phyloP scores from a whole-genome alignment of 2,797 vertebrate genomes.

The Leptatherina wallacei region DNA sequence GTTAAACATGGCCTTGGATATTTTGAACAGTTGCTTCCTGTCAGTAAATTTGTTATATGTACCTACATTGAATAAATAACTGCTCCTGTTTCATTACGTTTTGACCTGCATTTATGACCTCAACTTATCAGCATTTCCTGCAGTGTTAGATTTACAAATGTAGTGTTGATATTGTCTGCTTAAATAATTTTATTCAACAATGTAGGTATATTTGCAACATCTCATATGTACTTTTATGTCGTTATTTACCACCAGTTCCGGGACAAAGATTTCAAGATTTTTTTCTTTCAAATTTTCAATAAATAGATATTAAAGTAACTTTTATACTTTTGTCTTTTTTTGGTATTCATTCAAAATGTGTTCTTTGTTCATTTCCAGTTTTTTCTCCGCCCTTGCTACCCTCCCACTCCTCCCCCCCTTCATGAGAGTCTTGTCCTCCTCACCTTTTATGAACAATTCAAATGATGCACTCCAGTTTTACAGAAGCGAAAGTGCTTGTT shows the following conservation, averaged over 20 bases:
- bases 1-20: conserved; percentile 3
- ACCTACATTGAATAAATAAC: neutral
- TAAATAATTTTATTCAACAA: conserved; percentile 16
- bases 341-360: conserved; percentile 17
- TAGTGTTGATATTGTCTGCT: neutral
- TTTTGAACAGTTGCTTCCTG: conserved; percentile 8
- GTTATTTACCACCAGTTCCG: neutral
- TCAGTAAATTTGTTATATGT: neutral
- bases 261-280: neutral
- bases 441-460: conserved; percentile 51
- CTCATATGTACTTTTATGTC: neutral
- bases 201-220: neutral
- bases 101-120: neutral
- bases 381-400: conserved; percentile 6
- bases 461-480: conserved; percentile 48
- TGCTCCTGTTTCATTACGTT: neutral
- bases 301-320: conserved; percentile 53
- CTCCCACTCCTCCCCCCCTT: neutral
- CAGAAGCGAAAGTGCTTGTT: conserved; percentile 27
- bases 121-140: neutral
- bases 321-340: conserved; percentile 20
- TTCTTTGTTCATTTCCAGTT: conserved; percentile 30
- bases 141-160: neutral
- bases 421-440: conserved; percentile 18
- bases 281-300: conserved; percentile 5